Evolutionary conservation across 2,797 vertebrate genomes (phyloP), one percentile per base, ranked within the genome.

Genomic region (Sternotherus odoratus): DNA sequence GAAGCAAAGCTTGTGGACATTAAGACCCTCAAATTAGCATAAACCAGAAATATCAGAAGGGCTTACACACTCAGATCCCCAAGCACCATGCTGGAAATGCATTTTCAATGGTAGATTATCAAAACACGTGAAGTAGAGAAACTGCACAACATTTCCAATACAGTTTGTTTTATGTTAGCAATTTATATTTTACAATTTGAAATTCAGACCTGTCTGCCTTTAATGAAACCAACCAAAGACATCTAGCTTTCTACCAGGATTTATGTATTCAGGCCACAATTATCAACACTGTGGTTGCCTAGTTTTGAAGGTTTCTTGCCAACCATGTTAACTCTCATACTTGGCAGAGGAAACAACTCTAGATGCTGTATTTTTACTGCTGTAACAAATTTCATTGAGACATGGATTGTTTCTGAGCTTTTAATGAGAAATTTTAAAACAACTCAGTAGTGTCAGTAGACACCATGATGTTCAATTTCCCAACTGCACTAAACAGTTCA

Each of bases 401-500:
- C 51, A 78, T 57, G 9, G 30, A 2, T 4, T 50, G 15, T 56
- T 91, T 91, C 43, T 36, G 51, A 43, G 43, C 72, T 74, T 69
- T 8, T 19, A 88, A 53, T 4, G n/a, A 69, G 21, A 74, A 43
- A 85, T 78, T 63, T 75, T 46, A 30, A 85, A 77, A 81, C 49
- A 2, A 72, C 50, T 12, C n/a, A 69, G 85, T 53, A 78, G 43
- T 79, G 87, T 74, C 88, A 63, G 6, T 6, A 83, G 56, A 77
- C 89, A 46, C 0, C 1, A 49, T 26, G 43, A 51, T 1, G 0
- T 77, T 3, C 56, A 16, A 30, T 82, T 92, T 92, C 83, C 81
- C 85, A 94, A 89, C 30, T 16, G 51, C 51, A 84, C 30, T 57
- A 30, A 84, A 48, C 51, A 77, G 39, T 60, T 88, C 92, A 48